Base-by-base conservation (phyloP, 2,797 vertebrate species). In the Sternarchorhynchus goeldii region DNA sequence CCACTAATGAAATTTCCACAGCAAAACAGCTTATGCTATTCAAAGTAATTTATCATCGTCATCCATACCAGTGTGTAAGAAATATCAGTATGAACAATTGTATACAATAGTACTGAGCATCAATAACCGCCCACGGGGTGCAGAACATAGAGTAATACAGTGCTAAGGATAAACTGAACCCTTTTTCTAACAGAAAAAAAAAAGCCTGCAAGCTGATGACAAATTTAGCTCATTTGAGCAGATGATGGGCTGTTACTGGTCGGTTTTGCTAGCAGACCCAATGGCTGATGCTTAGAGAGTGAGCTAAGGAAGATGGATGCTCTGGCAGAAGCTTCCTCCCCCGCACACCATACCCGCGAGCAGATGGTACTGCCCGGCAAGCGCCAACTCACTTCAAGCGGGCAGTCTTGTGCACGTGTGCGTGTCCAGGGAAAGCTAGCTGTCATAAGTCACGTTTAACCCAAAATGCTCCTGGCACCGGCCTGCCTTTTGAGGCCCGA, bases 281-380 rank as follows among this genome's bases (percentile, higher is more conserved):
- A 68, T 39, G 16, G 60, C n/a, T 39, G 17, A 4, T 64, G 59
- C 31, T 63, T 31, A 14, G 31, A n/a, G 20, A 18, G 66, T 29
- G 69, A 72, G 65, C 20, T 63, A 36, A 36, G 29, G 31, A 76
- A 36, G 67, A 73, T 63, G 32, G 76, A 67, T 69, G 39, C 31
- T 77, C 71, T 77, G 80, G 75, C 64, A 77, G 10, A 55, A 65
- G 39, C 58, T 29, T 31, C 68, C 57, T 68, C 56, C 57, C 45
- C 39, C 29, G n/a, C 69, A 57, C 75, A 16, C 31, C 75, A 77
- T 45, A 64, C 64, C 66, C 66, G 34, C 58, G 41, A 62, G 55
- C 81, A 82, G 81, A 82, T 82, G 81, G 81, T 36, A 56, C 58
- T 16, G 10, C 71, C 58, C 36, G 29, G 64, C 63, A 57, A 56